Conservation (phyloP, 2,797 vertebrate species). For the Selene dorsalis region DNA sequence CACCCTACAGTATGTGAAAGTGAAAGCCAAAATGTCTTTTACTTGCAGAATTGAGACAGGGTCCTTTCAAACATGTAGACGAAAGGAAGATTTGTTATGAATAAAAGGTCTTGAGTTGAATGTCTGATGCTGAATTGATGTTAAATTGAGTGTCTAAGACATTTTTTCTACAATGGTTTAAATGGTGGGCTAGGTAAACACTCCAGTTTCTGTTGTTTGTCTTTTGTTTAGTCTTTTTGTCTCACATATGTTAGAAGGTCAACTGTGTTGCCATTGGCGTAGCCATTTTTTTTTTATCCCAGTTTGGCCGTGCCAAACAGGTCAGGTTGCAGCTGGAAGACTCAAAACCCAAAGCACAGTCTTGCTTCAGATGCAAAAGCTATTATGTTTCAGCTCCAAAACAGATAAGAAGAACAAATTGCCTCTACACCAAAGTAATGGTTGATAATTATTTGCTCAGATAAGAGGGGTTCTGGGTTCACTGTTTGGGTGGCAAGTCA, state of each 20-base stretch:
- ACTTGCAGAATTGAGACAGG: not conserved
- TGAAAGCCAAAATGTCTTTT: not conserved
- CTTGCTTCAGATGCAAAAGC: conserved; percentile 54
- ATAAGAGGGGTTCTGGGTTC: conserved; percentile 56
- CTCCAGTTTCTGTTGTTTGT: not conserved
- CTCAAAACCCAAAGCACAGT: conserved; percentile 35
- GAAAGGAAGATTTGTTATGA: not conserved
- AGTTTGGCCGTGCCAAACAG: conserved; percentile 37
- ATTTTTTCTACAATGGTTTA: not conserved
- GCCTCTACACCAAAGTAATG: conserved; percentile 71
- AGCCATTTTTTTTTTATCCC: conserved; percentile 14
- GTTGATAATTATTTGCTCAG: conserved; percentile 74
- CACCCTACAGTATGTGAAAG: not conserved
- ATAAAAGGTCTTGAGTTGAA: conserved; percentile 11
- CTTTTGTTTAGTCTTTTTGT: conserved; percentile 22
- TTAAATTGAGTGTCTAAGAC: not conserved
- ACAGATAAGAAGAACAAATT: conserved; percentile 72
- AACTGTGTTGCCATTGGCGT: conserved; percentile 55
- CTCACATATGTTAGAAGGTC: not conserved
- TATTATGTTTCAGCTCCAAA: conserved; percentile 59
- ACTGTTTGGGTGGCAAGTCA: conserved; percentile 29
- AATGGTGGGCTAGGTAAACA: not conserved
- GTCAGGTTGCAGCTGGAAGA: conserved; percentile 34
- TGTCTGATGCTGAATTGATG: not conserved
- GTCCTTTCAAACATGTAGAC: conserved; percentile 14